A percentile compares a stretch with the other conserved stretches of the same genome.
Evolutionary conservation across 2,113 vertebrate genomes (phyloP).

Genomic region (Cyanocitta stelleri): DNA sequence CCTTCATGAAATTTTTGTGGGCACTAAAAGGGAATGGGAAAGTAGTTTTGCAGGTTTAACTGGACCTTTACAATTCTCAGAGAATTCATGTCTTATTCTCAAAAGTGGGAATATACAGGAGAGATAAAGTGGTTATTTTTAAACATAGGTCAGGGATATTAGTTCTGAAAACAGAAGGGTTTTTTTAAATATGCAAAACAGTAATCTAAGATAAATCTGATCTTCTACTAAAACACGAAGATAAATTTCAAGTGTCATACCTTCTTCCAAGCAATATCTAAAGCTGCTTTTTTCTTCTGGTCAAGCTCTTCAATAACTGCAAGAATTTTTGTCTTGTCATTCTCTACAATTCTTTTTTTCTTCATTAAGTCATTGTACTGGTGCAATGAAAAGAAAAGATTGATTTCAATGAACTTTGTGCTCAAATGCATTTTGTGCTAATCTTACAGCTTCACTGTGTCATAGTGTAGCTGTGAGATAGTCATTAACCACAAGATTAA

Average conservation of each 20-base stretch:
- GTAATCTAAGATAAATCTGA: background rate
- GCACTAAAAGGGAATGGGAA: background rate
- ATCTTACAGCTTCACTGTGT: background rate
- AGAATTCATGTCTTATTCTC: background rate
- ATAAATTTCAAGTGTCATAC: conserved; percentile 58
- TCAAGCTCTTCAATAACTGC: conserved; percentile 89
- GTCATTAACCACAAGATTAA: background rate
- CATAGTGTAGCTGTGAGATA: background rate
- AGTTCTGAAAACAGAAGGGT: background rate
- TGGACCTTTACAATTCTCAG: background rate
- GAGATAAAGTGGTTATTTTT: background rate
- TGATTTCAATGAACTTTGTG: background rate
- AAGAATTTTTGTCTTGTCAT: conserved; percentile 91
- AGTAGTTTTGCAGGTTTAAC: background rate
- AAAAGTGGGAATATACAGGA: background rate
- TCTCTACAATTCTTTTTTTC: conserved; percentile 93
- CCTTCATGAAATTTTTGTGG: background rate
- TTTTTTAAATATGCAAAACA: background rate
- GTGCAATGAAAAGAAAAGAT: background rate
- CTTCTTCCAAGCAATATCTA: conserved; percentile 93
- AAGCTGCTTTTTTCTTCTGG: conserved; percentile 87
- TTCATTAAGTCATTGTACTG: conserved; percentile 94
- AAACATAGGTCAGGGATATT: background rate
- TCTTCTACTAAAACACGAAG: background rate
- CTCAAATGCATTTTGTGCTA: background rate